These are phyloP conservation scores for Drosophila nr. medialis DNA, from an alignment of 2,888 invertebrate species.

Conservation along the genomic window DNA sequence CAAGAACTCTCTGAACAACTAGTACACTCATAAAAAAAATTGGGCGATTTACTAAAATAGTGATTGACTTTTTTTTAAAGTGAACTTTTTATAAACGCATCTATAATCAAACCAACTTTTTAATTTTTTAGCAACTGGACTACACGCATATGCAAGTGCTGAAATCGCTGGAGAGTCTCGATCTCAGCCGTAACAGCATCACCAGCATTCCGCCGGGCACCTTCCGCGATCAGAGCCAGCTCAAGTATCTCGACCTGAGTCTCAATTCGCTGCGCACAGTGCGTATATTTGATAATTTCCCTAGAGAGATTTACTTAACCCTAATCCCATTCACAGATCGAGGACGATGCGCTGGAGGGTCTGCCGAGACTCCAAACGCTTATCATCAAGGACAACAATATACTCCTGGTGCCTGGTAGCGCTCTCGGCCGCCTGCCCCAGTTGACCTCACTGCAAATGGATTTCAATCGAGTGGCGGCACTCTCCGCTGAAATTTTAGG, in stretches of 20 bases:
- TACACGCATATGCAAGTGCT: conserved; percentile 89
- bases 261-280: conserved; percentile 95
- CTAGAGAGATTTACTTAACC: neutral
- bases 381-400: conserved; percentile 94
- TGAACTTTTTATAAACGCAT: neutral
- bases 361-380: conserved; percentile 90
- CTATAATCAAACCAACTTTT: neutral
- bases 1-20: no score
- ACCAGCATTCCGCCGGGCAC: conserved; percentile 93
- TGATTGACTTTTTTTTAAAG: neutral
- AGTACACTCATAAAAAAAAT: no score
- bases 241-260: conserved; percentile 92
- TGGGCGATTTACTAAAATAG: neutral
- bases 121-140: conserved; percentile 88
- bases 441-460: conserved; percentile 90
- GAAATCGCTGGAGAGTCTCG: conserved; percentile 89
- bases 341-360: conserved; percentile 95
- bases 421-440: conserved; percentile 92
- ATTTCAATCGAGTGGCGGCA: conserved; percentile 94
- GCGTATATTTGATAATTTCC: conserved; percentile 81
- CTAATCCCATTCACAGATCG: conserved; percentile 87
- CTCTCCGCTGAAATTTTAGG: conserved; percentile 91
- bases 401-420: conserved; percentile 92
- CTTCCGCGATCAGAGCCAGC: conserved; percentile 89
- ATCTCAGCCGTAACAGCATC: conserved; percentile 93